Conservation (phyloP, 1,140 invertebrate species). For the Drosophila parabipectinata region DNA sequence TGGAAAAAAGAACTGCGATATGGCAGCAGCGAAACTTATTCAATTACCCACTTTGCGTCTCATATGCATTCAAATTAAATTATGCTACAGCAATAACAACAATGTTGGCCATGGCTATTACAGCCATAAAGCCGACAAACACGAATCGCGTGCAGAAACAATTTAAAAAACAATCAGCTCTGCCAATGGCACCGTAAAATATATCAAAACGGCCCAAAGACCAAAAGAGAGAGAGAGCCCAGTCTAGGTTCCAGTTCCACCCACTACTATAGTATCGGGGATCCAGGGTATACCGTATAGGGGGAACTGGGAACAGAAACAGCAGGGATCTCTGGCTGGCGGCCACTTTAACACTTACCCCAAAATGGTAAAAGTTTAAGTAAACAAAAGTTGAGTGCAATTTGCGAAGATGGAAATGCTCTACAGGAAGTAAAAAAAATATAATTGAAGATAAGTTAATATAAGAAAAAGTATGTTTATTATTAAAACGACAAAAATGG, state of each 20-base stretch:
- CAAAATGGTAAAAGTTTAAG: constrained; percentile 80
- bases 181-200: constrained; percentile 65
- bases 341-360: constrained; percentile 76
- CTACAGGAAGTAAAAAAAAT: background rate
- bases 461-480: background rate
- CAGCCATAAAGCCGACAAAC: constrained; percentile 80
- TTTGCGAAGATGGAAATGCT: constrained; percentile 47
- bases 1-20: constrained; percentile 44
- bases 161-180: constrained; percentile 82
- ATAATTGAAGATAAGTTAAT: background rate
- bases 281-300: constrained; percentile 1
- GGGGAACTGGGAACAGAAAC: constrained; percentile 1
- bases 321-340: constrained; percentile 38
- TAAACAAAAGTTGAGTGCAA: constrained; percentile 75
- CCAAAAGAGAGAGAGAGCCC: constrained; percentile 25
- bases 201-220: constrained; percentile 34
- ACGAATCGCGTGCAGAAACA: constrained; percentile 82
- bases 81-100: constrained; percentile 68
- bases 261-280: constrained; percentile 19
- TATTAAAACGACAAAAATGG: background rate
- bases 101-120: constrained; percentile 70
- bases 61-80: constrained; percentile 81
- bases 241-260: constrained; percentile 21
- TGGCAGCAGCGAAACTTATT: constrained; percentile 66
- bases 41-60: constrained; percentile 76